These are phyloP conservation scores for Bostrychus sinensis DNA, from an alignment of 2,113 vertebrate species.

Conservation along the genomic window DNA sequence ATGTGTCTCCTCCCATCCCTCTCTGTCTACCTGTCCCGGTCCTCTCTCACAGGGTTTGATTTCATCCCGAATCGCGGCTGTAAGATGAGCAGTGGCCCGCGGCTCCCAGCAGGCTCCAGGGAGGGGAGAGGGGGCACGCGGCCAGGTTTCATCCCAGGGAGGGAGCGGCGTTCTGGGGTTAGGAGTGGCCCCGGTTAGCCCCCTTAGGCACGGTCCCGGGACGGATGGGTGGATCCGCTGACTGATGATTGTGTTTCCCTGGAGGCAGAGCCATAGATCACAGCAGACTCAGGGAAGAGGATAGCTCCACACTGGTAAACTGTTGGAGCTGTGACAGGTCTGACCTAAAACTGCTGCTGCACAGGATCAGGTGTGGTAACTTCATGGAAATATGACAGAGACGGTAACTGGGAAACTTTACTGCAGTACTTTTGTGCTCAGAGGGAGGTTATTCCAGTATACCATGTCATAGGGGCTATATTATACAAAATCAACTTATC, in stretches of 20 bases:
- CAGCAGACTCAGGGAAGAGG: constrained; percentile 36
- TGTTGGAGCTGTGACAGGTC: constrained; percentile 36
- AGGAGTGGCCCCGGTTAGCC: constrained; percentile 68
- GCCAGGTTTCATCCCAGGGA: constrained; percentile 74
- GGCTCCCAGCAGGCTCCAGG: constrained; percentile 66
- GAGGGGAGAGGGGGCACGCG: constrained; percentile 59
- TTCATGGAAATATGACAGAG: not conserved
- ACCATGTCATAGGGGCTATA: not conserved
- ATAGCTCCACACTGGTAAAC: constrained; percentile 43
- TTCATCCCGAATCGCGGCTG: constrained; percentile 77
- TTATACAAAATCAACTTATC: too few species aligned
- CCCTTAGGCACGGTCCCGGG: constrained; percentile 59
- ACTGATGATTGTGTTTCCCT: constrained; percentile 71
- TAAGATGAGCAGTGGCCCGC: constrained; percentile 78
- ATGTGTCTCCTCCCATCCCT: constrained; percentile 50
- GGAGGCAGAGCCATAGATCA: constrained; percentile 67
- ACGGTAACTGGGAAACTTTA: not conserved
- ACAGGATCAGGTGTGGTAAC: not conserved
- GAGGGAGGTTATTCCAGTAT: not conserved
- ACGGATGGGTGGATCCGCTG: constrained; percentile 74
- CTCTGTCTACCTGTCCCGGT: constrained; percentile 63
- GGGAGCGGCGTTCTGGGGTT: constrained; percentile 70
- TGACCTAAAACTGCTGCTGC: constrained; percentile 13
- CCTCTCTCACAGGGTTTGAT: constrained; percentile 75
- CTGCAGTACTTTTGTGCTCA: not conserved